Evolutionary conservation across 2,113 vertebrate species (phyloP).

Genomic region (Macheiramphus alcinus): DNA sequence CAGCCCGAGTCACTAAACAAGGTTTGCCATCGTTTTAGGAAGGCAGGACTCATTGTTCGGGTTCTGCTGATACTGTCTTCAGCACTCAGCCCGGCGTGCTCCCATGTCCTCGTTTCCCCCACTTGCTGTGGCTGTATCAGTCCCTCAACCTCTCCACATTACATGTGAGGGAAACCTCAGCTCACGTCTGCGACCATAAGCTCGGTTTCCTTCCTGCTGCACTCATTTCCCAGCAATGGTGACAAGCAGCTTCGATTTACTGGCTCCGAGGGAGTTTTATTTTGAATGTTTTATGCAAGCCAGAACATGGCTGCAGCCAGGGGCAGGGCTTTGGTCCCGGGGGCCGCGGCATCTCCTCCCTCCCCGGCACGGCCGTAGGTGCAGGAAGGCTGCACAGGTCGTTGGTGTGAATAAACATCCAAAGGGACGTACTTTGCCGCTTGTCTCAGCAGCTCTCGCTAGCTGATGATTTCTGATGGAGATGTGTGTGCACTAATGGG

Average conservation of each 20-base stretch:
- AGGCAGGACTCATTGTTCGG: not conserved
- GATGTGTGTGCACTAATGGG: not conserved
- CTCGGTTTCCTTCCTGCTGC: not conserved
- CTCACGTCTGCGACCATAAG: not conserved
- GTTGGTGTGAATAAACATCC: not conserved
- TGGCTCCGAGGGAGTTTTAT: not conserved
- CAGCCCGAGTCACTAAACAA: not conserved
- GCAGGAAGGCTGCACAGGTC: not conserved
- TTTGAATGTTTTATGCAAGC: not conserved
- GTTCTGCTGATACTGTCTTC: not conserved
- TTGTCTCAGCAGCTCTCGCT: not conserved
- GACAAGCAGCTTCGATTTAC: not conserved
- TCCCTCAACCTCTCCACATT: not conserved
- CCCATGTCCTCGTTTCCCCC: not conserved
- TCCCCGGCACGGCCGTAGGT: fast-evolving
- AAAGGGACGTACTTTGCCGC: not conserved
- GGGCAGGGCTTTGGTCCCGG: not conserved
- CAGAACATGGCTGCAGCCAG: not conserved
- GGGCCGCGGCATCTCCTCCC: not conserved
- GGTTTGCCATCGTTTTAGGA: not conserved
- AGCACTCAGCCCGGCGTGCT: not conserved
- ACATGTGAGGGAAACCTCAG: conserved; percentile 35
- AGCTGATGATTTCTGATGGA: conserved; percentile 9
- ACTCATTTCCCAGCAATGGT: not conserved
- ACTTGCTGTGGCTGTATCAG: not conserved